Base-by-base conservation (phyloP, 2,888 invertebrate species). In the Parapristionchus giblindavisi region DNA sequence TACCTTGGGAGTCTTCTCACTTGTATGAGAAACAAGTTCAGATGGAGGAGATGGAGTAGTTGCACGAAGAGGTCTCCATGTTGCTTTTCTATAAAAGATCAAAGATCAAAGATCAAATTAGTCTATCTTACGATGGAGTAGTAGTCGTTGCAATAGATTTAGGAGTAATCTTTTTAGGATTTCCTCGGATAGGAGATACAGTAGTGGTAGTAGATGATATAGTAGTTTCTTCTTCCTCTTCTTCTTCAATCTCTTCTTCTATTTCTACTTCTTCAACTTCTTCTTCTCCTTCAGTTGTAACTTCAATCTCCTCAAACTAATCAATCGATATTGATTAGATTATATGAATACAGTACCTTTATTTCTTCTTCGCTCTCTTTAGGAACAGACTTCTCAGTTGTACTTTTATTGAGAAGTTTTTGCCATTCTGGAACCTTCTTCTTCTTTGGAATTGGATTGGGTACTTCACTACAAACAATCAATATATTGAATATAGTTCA, bases 341-440 rank as follows among this genome's bases (percentile, higher is more conserved):
- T 8, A 43, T 17, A 17, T 38, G 38, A 61, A 36, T 38, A 38
- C 14, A n/a, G 14, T 27, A 40, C 40, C 63, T 63, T 43, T 36
- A 40, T 38, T 40, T 63, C 63, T 29, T 63, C 66, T 3, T 63
- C 63, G 21, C n/a, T 27, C 32, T 51, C 66, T 51, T 66, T 34
- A 32, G 48, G 32, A 3, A 34, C 34, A 34, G 34, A 51, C 66
- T 66, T 66, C 66, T 51, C 51, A 11, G 66, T 70, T 36, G 78
- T 78, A 29, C 83, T 81, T 43, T 81, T 82, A 38, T 80, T 76
- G 75, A 86, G 76, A 21, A 86, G 80, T 54, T 83, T 76, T 74
- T 86, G 86, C 86, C 86, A 86, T 76, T 86, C 85, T 58, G 86
- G 86, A 72, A 86, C 83, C 73, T 52, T 83, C 83, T 75, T 84